These are phyloP conservation scores for Pseudochaenichthys georgianus DNA, from an alignment of 2,797 vertebrate species.

Conservation along the genomic window DNA sequence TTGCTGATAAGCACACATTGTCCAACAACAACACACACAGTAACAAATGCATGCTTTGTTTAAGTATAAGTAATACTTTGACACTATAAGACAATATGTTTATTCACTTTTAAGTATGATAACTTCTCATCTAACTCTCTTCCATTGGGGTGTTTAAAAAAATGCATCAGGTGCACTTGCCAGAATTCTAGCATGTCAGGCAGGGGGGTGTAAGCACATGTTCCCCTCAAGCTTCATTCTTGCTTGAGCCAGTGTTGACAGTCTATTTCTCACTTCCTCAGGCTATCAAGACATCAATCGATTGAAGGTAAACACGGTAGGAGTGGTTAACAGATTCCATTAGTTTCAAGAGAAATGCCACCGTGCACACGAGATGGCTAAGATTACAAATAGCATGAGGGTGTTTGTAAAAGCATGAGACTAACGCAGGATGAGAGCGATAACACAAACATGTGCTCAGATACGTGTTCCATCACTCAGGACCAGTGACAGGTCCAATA, in stretches of 20 bases:
- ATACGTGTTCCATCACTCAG: slow-evolving; percentile 50
- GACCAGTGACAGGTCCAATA: slow-evolving; percentile 46
- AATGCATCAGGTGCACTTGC: no score
- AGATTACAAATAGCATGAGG: slow-evolving; percentile 19
- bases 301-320: slow-evolving; percentile 16
- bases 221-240: neutral
- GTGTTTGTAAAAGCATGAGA: slow-evolving; percentile 7
- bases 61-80: neutral
- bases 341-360: slow-evolving; percentile 11
- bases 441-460: slow-evolving; percentile 46
- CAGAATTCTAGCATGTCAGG: no score
- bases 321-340: slow-evolving; percentile 11
- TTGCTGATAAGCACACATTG: no score
- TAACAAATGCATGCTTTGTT: neutral
- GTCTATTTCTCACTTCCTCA: neutral
- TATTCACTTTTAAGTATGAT: neutral
- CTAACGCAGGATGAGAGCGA: slow-evolving; percentile 23
- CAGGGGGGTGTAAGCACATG: neutral
- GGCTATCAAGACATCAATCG: slow-evolving; percentile 9
- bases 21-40: neutral
- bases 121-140: no score
- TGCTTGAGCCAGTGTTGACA: neutral
- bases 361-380: neutral
- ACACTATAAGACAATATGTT: neutral
- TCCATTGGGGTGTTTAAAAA: no score